Base-by-base conservation (phyloP, 2,113 vertebrate species). In the Anolis carolinensis region DNA sequence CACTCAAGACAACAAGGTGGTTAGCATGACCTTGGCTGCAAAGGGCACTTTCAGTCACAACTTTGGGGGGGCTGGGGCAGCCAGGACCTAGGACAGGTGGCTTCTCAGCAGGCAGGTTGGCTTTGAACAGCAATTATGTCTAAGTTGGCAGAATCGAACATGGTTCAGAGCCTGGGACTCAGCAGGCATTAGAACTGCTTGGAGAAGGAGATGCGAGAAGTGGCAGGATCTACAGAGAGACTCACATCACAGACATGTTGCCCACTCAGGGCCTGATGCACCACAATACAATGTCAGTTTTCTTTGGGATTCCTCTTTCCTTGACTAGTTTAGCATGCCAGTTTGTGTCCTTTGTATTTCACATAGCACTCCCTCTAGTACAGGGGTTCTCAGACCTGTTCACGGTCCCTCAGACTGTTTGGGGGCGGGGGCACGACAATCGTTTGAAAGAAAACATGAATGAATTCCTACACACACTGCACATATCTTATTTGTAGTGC, bases 71-170 rank as follows among this genome's bases (percentile, higher is more conserved):
- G 65, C 5, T 25, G 81, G 50, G 70, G 85, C 55, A 50, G 70
- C 55, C 68, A 81, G 85, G 85, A 81, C 85, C 50, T 81, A 81
- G 23, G 76, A 86, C 85, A 86, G 85, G 85, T 86, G 85, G 85
- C 71, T 86, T 81, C 85, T 74, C 85, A 75, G 85, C 79, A 81
- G 79, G 85, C 62, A 52, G 21, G 25, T 75, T 86, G 79, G 79
- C 85, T 86, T 86, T 81, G 32, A 36, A 44, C 62, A 52, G 59
- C 79, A 81, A 86, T 86, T 81, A 81, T 50, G 16, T 81, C 85
- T 86, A 52, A 75, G n/a, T 75, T 81, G 79, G 85, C 79, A 81
- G 59, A 75, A 75, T 6, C 23, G 79, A 81, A n/a, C 39, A 86
- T 67, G 79, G 55, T 84, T 72, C 10, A 63, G 82, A 84, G 82